Evolutionary conservation across 2,888 invertebrate genomes (phyloP).

Genomic region (Drosophila mayaguana): DNA sequence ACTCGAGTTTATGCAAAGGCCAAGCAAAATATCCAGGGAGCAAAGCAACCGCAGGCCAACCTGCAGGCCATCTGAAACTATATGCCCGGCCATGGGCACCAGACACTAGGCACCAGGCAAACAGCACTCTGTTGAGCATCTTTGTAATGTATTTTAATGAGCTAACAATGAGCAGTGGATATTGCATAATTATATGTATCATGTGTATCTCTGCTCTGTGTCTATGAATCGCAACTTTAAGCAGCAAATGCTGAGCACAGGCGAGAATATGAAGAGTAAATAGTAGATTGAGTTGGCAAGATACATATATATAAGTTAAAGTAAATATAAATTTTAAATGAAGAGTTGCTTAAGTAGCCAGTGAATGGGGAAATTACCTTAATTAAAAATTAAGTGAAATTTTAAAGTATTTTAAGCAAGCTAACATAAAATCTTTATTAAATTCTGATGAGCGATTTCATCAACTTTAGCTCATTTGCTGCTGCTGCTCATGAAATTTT

Average conservation of each 20-base stretch:
- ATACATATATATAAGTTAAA: not conserved
- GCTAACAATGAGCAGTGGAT: slow-evolving; percentile 38
- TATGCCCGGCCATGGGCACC: not conserved
- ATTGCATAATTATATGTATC: slow-evolving; percentile 27
- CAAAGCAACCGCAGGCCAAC: slow-evolving; percentile 5
- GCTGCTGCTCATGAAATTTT: slow-evolving; percentile 10
- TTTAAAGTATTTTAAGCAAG: not conserved
- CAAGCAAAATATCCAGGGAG: slow-evolving; percentile 29
- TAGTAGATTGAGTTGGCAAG: not conserved
- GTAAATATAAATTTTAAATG: not conserved
- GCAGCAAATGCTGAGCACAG: not conserved
- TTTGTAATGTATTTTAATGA: slow-evolving; percentile 58
- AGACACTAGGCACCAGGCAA: no score
- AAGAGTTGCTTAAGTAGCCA: not conserved
- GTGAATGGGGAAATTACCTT: not conserved
- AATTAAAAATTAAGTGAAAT: not conserved
- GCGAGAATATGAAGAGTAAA: not conserved
- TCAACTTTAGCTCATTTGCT: not conserved
- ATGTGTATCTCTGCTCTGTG: slow-evolving; percentile 7
- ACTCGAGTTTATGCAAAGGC: slow-evolving; percentile 63
- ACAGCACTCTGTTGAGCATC: not conserved
- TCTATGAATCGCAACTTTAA: slow-evolving; percentile 28
- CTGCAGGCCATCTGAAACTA: slow-evolving; percentile 40
- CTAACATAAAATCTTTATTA: not conserved
- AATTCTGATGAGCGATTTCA: not conserved